Evolutionary conservation across 2,113 vertebrate species (phyloP).

Genomic region (Ornithorhynchus anatinus): DNA sequence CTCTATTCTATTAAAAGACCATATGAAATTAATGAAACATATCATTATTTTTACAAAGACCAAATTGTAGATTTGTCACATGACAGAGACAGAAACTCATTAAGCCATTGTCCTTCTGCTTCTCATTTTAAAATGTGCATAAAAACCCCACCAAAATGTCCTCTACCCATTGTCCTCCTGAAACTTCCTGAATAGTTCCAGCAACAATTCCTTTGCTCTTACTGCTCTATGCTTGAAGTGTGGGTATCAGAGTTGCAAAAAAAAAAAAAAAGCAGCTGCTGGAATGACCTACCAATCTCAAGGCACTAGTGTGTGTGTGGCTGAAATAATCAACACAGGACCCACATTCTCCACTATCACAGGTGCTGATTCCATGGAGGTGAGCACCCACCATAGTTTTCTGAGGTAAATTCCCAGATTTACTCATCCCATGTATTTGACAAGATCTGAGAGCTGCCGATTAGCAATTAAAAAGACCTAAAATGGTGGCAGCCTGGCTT

Average conservation of each 20-base stretch:
- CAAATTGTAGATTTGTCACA: conserved; percentile 72
- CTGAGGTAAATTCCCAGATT: too few species aligned
- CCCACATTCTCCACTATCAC: not conserved
- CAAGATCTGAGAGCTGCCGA: too few species aligned
- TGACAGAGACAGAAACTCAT: conserved; percentile 52
- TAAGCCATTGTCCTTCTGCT: conserved; percentile 59
- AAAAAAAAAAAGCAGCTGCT: conserved; percentile 27
- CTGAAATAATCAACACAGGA: not conserved
- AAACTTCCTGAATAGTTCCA: conserved; percentile 28
- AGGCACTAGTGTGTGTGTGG: not conserved
- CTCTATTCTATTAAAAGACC: conserved; percentile 71
- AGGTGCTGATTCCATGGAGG: not conserved
- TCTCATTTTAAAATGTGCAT: conserved; percentile 49
- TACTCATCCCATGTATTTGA: too few species aligned
- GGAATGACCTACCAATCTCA: not conserved
- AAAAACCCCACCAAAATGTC: conserved; percentile 20
- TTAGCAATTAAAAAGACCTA: too few species aligned
- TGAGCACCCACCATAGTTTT: not conserved
- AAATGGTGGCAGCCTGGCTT: too few species aligned
- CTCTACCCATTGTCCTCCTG: conserved; percentile 7
- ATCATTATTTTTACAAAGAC: conserved; percentile 72
- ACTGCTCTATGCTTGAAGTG: not conserved
- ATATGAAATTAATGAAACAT: conserved; percentile 74
- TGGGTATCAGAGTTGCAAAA: not conserved
- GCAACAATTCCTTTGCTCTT: conserved; percentile 12